phyloP scores from a whole-genome alignment of 1,140 invertebrate genomes.

The Meteorus sp. region DNA sequence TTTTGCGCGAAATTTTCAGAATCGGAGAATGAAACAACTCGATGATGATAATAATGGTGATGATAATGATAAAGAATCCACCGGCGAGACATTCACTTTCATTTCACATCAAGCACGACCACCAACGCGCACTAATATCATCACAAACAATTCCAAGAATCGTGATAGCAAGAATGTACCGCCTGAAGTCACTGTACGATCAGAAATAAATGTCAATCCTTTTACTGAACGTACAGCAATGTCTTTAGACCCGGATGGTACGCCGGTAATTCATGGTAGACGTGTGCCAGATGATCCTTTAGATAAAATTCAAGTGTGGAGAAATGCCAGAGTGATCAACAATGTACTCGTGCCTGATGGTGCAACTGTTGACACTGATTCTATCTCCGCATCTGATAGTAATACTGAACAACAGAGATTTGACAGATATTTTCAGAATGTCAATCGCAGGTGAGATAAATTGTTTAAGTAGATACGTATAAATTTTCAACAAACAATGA shows the following conservation, averaged over 20 bases:
- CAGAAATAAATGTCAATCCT: conserved; percentile 56
- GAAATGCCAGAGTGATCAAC: conserved; percentile 84
- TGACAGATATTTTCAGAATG: conserved; percentile 47
- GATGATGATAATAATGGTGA: too few species aligned
- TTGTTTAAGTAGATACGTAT: conserved; percentile 1
- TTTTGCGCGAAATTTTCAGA: conserved; percentile 31
- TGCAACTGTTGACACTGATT: background rate
- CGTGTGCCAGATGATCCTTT: conserved; percentile 80
- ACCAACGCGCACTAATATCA: conserved; percentile 48
- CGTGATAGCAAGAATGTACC: conserved; percentile 59
- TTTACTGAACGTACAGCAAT: conserved; percentile 38
- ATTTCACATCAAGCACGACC: conserved; percentile 41
- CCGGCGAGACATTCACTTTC: conserved; percentile 31
- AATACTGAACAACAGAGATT: conserved; percentile 38
- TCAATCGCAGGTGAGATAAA: conserved; percentile 46
- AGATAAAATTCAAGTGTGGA: conserved; percentile 77
- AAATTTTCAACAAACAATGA: conserved; percentile 7
- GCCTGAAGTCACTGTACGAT: conserved; percentile 68
- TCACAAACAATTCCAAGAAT: conserved; percentile 50
- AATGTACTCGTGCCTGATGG: conserved; percentile 67
- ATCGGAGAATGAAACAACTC: conserved; percentile 33
- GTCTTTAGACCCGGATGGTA: conserved; percentile 68
- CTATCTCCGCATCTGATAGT: conserved; percentile 21
- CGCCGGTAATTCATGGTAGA: conserved; percentile 77
- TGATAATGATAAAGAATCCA: conserved; percentile 19